Percentiles rank a stretch among this genome's conserved stretches.
Conservation (phyloP, 2,888 invertebrate genomes). For the Tupiocoris notatus region DNA sequence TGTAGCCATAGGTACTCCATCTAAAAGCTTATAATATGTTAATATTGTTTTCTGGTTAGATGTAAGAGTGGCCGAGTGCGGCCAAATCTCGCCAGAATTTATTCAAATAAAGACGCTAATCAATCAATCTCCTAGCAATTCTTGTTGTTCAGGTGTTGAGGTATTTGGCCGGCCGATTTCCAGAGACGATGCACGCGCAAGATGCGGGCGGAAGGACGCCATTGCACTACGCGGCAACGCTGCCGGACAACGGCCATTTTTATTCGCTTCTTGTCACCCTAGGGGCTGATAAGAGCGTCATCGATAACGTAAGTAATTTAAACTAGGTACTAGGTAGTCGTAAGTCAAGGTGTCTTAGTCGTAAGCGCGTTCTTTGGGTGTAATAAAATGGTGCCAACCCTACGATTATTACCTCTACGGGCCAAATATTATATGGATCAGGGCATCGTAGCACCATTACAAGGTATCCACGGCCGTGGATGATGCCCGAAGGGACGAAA, state of each 20-base stretch:
- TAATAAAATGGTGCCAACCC: too few relatives aligned
- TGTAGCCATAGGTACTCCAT: too few relatives aligned
- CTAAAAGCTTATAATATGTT: too few relatives aligned
- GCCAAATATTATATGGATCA: too few relatives aligned
- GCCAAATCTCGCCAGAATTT: too few relatives aligned
- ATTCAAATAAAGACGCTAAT: too few relatives aligned
- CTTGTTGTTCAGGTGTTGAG: conserved; percentile 59
- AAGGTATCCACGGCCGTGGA: too few relatives aligned
- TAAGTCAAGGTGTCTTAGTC: neutral
- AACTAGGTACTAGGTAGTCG: neutral
- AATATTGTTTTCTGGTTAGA: too few relatives aligned
- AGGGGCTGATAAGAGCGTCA: conserved; percentile 77
- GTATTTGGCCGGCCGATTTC: conserved; percentile 67
- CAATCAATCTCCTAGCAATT: neutral
- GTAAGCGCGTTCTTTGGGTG: neutral
- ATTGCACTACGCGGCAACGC: conserved; percentile 80
- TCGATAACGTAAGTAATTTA: conserved; percentile 71
- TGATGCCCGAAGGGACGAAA: too few relatives aligned
- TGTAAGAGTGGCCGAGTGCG: too few relatives aligned
- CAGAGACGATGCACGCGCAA: conserved; percentile 77
- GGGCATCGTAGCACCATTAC: too few relatives aligned
- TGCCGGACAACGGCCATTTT: conserved; percentile 83
- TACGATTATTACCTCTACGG: too few relatives aligned
- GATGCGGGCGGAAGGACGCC: conserved; percentile 82
- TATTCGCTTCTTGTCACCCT: conserved; percentile 81